Base-by-base conservation (phyloP, 2,888 invertebrate genomes). In the Trissolcus brochymenae region DNA sequence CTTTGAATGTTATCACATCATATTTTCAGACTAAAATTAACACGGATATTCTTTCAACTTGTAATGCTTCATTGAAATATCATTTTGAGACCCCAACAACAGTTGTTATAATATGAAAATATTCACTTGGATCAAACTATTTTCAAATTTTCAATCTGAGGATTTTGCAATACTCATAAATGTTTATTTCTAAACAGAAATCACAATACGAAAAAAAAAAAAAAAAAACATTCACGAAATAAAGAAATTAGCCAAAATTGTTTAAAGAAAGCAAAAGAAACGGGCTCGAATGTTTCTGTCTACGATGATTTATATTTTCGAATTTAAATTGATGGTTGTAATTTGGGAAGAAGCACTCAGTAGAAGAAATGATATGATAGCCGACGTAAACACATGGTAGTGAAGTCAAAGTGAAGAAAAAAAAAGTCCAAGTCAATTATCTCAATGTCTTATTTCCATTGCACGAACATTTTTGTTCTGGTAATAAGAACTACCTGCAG, bases 11-110 rank as follows among this genome's bases (percentile, higher is more conserved):
- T 67, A 16, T 16, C 16, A 16, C 54, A 71, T 78, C 77, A 71
- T 74, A 61, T 71, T 71, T 72, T 68, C 74, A 68, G 68, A 77
- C 79, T 60, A 79, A 73, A 75, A 78, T 68, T 78, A 46, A 79
- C 76, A 78, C 73, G 70, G 75, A 78, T 59, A 68, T 73, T 60
- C 76, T 46, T n/a, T 16, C 46, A 16, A 4, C 1, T 11, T 46
- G 46, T 14, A 13, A 14, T 14, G 46, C 16, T 3, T 7, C 16
- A 46, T 46, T 6, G 14, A 16, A 46, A 43, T 6, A 7, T 43
- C n/a, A 6, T 9, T 1, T 1, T 46, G 2, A 9, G 11, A 9
- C 7, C 1, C 7, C 7, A 35, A 35, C 35, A 35, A 25, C 7
- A 35, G 1, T 3, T 35, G 6, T 35, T 35, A 9, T 11, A 11